These are phyloP conservation scores for Hydrophis major DNA, from an alignment of 2,797 vertebrate species.

Conservation along the genomic window DNA sequence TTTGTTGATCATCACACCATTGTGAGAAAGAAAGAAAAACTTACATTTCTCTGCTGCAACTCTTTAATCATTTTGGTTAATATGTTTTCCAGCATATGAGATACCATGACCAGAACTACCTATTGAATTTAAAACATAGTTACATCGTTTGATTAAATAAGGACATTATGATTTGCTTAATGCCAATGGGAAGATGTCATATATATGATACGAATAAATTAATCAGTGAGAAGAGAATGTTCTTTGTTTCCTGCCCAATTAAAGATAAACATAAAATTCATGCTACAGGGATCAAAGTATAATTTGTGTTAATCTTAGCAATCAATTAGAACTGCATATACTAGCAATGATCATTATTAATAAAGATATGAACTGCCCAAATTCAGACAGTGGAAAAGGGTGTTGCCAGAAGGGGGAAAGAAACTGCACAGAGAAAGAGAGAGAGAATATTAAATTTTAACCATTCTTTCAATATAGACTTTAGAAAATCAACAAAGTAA, in stretches of 20 bases:
- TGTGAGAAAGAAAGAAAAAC: neutral
- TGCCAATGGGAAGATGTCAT: neutral
- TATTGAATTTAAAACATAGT: neutral
- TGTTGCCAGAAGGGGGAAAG: neutral
- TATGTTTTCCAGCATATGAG: neutral
- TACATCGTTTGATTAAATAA: neutral
- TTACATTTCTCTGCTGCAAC: neutral
- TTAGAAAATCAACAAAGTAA: constrained; percentile 29
- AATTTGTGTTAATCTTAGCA: no score
- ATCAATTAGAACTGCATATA: neutral
- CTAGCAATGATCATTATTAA: neutral
- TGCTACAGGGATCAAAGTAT: neutral
- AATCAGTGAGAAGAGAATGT: neutral
- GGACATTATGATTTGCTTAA: neutral
- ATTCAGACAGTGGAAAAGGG: neutral
- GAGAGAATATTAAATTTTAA: constrained; percentile 31
- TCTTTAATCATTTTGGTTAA: neutral
- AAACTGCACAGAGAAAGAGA: neutral
- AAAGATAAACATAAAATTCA: neutral
- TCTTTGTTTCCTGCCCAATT: neutral
- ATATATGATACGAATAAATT: neutral
- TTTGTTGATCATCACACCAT: neutral
- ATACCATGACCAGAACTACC: neutral
- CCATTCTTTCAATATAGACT: constrained; percentile 34
- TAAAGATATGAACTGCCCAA: neutral